These are phyloP conservation scores for Dinocampus coccinellae DNA, from an alignment of 2,888 invertebrate genomes.

Conservation along the genomic window DNA sequence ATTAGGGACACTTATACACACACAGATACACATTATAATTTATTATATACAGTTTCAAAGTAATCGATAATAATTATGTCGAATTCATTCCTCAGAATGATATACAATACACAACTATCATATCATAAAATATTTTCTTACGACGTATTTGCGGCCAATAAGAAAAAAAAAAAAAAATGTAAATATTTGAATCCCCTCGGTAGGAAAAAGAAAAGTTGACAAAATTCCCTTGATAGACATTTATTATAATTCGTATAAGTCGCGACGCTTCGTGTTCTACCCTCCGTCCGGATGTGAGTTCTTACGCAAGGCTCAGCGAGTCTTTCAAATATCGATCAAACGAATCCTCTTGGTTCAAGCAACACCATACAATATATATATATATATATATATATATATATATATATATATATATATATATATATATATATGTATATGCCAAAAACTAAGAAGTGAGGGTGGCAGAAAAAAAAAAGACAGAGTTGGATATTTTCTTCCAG, in stretches of 20 bases:
- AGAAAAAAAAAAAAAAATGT: slow-evolving; percentile 4
- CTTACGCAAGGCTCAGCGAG: slow-evolving; percentile 29
- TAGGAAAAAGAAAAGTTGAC: background rate
- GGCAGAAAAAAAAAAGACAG: background rate
- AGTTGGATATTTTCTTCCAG: slow-evolving; percentile 42
- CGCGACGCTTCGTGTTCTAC: background rate
- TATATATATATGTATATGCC: background rate
- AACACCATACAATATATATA: background rate
- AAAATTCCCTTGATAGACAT: background rate
- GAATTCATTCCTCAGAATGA: background rate
- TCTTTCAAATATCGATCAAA: slow-evolving; percentile 50
- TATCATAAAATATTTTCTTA: background rate
- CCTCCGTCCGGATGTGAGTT: slow-evolving; percentile 14
- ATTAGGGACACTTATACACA: background rate
- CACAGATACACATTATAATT: too few species aligned
- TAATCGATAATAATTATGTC: background rate
- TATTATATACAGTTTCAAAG: background rate
- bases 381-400: too few species aligned
- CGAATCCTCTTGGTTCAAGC: slow-evolving; percentile 25
- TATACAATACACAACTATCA: background rate
- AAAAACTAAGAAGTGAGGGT: slow-evolving; percentile 38
- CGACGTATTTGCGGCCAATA: background rate
- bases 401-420: too few species aligned
- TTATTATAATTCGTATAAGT: slow-evolving; percentile 13
- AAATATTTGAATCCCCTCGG: background rate